Evolutionary conservation across 2,888 invertebrate genomes (phyloP), one percentile per base, ranked within the genome.

Genomic region (Ganaspis brasiliensis): DNA sequence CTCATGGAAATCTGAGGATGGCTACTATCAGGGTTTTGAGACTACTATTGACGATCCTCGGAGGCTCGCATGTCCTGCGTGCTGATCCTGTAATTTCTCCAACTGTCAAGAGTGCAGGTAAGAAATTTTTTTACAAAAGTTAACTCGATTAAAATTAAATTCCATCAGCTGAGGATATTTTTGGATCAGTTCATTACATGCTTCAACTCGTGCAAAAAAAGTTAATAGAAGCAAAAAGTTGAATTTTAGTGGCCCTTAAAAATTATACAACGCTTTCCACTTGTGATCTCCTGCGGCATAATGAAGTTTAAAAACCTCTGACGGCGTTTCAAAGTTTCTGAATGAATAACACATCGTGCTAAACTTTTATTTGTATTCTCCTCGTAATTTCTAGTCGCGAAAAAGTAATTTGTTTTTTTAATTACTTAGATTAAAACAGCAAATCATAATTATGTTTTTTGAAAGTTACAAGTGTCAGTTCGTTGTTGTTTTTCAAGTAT

Each of bases 1-100:
- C 86, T 82, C 84, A 90, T 90, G 91, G 90, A 84, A 85, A 82
- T 84, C 78, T 86, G 82, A 89, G 81, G 76, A 91, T 89, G 89
- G 85, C 82, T 87, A 86, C 83, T 76, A 88, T 88, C 88, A 87
- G 84, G 84, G 83, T 88, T 83, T 85, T 89, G 83, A 87, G 86
- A 79, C 81, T 88, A 73, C 82, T 88, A 79, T 81, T 91, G 85
- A 87, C 87, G 77, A 85, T 91, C 82, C 84, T 91, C 79, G 90
- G 91, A 84, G 85, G 89, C 83, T 87, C 88, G 71, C 90, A 89
- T 74, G 84, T 87, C 19, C 83, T 89, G 49, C 85, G 83, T 73
- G 90, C 89, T 19, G 88, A 89, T 78, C 87, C 90, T 35, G 88
- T 87, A 75, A 86, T 87, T 31, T 85, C 86, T 24, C 91, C 91